phyloP scores from a whole-genome alignment of 2,888 invertebrate genomes.

The Hypsopygia costalis region DNA sequence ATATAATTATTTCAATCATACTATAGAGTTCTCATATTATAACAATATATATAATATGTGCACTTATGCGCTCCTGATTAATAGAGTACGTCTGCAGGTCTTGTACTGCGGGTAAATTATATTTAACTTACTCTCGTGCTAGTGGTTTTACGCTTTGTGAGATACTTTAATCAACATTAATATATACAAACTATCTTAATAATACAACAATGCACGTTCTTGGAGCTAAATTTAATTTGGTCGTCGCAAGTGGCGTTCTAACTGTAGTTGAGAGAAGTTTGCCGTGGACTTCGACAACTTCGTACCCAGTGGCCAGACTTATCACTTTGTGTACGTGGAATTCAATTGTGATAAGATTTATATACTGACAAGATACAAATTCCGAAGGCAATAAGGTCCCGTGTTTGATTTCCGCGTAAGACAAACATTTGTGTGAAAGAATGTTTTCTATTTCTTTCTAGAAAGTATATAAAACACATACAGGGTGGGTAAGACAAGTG shows the following conservation, averaged over 20 bases:
- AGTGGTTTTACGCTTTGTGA: neutral
- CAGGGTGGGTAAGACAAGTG: too few species aligned
- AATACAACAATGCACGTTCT: slow-evolving; percentile 38
- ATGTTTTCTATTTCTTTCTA: too few species aligned
- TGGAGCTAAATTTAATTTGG: slow-evolving; percentile 48
- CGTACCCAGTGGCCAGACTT: neutral
- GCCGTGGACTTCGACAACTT: slow-evolving; percentile 14
- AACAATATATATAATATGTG: neutral
- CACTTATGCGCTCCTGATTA: neutral
- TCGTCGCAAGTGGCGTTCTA: slow-evolving; percentile 37
- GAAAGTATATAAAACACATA: too few species aligned
- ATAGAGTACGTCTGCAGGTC: neutral
- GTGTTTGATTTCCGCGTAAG: too few species aligned
- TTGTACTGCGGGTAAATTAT: neutral
- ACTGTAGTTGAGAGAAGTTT: slow-evolving; percentile 26
- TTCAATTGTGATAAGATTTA: neutral
- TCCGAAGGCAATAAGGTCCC: too few species aligned
- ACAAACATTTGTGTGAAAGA: too few species aligned
- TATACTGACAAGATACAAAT: too few species aligned
- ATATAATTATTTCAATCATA: too few species aligned
- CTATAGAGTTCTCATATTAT: too few species aligned
- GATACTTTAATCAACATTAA: slow-evolving; percentile 11
- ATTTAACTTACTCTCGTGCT: neutral
- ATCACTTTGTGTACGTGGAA: neutral
- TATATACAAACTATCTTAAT: slow-evolving; percentile 24